Evolutionary conservation across 2,113 vertebrate species (phyloP).

Genomic region (Lasiurus cinereus): DNA sequence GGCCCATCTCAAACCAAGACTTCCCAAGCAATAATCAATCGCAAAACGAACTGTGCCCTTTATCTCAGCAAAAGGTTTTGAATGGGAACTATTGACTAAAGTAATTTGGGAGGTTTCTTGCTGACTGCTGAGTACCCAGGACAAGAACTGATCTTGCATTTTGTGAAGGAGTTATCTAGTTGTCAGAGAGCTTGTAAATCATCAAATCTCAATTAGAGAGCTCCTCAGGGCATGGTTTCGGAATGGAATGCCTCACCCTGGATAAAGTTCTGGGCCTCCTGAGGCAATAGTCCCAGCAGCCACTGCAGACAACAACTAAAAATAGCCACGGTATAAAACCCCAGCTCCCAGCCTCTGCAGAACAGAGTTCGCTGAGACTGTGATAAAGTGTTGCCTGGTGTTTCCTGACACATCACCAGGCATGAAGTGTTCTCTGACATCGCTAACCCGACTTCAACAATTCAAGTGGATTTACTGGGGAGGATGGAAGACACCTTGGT

Average conservation of each 20-base stretch:
- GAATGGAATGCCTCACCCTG: slow-evolving; percentile 61
- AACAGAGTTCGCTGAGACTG: not conserved
- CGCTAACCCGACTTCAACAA: not conserved
- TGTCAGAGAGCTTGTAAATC: slow-evolving; percentile 19
- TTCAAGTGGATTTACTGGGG: not conserved
- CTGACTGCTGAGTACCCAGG: not conserved
- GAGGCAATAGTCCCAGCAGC: slow-evolving; percentile 55
- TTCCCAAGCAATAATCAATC: not conserved
- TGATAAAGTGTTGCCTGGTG: not conserved
- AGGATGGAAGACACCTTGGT: not conserved
- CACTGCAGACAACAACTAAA: slow-evolving; percentile 65
- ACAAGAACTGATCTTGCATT: not conserved
- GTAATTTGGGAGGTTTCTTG: not conserved
- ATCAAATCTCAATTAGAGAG: slow-evolving; percentile 44
- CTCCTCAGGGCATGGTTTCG: slow-evolving; percentile 40
- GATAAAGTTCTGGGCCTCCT: slow-evolving; percentile 66
- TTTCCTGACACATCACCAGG: not conserved
- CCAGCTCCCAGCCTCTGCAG: not conserved
- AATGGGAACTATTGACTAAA: not conserved
- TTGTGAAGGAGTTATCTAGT: not conserved
- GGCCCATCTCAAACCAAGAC: not conserved
- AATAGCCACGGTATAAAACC: slow-evolving; percentile 79
- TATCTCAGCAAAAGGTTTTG: not conserved
- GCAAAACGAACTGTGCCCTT: not conserved
- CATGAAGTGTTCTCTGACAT: not conserved